Conservation (phyloP, 1,140 invertebrate genomes). For the Prorops nasuta region DNA sequence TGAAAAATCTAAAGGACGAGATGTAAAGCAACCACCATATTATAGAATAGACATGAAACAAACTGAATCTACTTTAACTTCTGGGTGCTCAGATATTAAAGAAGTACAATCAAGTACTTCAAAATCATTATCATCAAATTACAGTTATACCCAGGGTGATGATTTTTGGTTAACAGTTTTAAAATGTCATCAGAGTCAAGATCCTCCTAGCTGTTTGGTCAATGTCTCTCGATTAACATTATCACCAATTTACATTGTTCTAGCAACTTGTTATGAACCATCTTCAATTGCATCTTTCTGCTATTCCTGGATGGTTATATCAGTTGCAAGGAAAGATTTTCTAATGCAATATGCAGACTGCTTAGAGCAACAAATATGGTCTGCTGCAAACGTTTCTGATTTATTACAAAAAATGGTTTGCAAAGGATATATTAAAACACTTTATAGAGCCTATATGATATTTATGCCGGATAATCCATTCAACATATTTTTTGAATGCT, state of each 20-base stretch:
- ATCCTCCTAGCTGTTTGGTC: slow-evolving; percentile 64
- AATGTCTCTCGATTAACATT: slow-evolving; percentile 58
- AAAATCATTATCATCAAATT: background rate
- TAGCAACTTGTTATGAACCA: slow-evolving; percentile 70
- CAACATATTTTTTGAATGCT: slow-evolving; percentile 56
- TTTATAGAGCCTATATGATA: slow-evolving; percentile 61
- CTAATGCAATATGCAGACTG: slow-evolving; percentile 46
- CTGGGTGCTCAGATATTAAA: background rate
- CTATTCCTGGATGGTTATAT: slow-evolving; percentile 63
- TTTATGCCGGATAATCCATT: slow-evolving; percentile 68
- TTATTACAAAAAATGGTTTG: slow-evolving; percentile 58
- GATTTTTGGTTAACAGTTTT: slow-evolving; percentile 65
- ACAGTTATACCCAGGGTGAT: slow-evolving; percentile 24
- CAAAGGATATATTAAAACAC: slow-evolving; percentile 55
- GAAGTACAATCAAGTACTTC: slow-evolving; percentile 2
- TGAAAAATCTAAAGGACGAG: slow-evolving; percentile 19
- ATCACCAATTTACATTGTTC: slow-evolving; percentile 62
- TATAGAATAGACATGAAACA: slow-evolving; percentile 22
- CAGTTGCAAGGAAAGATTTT: slow-evolving; percentile 45
- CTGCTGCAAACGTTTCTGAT: slow-evolving; percentile 48
- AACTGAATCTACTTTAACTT: slow-evolving; percentile 8
- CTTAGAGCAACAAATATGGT: slow-evolving; percentile 43
- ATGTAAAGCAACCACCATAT: slow-evolving; percentile 18
- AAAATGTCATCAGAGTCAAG: slow-evolving; percentile 65
- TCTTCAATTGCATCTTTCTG: slow-evolving; percentile 63